These are phyloP conservation scores for Macaria liturata DNA, from an alignment of 2,888 invertebrate genomes.

Conservation along the genomic window DNA sequence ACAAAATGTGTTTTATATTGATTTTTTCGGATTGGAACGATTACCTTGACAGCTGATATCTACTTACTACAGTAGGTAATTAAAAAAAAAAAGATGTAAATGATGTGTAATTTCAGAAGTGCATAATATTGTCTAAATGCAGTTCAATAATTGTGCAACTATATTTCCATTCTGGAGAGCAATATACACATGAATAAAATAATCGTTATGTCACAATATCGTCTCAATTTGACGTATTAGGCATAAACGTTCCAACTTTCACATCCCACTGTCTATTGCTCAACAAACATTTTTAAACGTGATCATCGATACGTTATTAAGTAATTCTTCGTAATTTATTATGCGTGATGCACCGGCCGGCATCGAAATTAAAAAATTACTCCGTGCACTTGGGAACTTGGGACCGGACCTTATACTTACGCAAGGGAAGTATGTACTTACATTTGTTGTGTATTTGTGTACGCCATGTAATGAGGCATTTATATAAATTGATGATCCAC, in stretches of 20 bases:
- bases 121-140: too few relatives aligned
- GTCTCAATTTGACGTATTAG: slow-evolving; percentile 30
- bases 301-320: slow-evolving; percentile 43
- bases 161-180: slow-evolving; percentile 38
- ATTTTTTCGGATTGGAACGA: too few relatives aligned
- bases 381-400: slow-evolving; percentile 57
- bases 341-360: slow-evolving; percentile 40
- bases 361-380: slow-evolving; percentile 61
- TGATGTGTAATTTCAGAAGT: too few relatives aligned
- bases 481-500: slow-evolving; percentile 65
- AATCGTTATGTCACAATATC: slow-evolving; percentile 31
- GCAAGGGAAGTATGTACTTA: slow-evolving; percentile 31
- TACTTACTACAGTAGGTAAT: too few relatives aligned
- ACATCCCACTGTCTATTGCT: slow-evolving; percentile 29
- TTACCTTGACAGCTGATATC: too few relatives aligned
- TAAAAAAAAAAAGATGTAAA: too few relatives aligned
- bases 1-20: too few relatives aligned
- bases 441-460: slow-evolving; percentile 40
- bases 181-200: slow-evolving; percentile 42
- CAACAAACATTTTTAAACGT: slow-evolving; percentile 35
- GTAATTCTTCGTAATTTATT: slow-evolving; percentile 36
- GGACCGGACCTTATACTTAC: slow-evolving; percentile 50
- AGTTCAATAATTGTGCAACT: slow-evolving; percentile 32
- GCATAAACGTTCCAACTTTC: slow-evolving; percentile 29
- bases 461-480: slow-evolving; percentile 65